Conservation (phyloP, 2,888 invertebrate genomes). For the Sesia bembeciformis region DNA sequence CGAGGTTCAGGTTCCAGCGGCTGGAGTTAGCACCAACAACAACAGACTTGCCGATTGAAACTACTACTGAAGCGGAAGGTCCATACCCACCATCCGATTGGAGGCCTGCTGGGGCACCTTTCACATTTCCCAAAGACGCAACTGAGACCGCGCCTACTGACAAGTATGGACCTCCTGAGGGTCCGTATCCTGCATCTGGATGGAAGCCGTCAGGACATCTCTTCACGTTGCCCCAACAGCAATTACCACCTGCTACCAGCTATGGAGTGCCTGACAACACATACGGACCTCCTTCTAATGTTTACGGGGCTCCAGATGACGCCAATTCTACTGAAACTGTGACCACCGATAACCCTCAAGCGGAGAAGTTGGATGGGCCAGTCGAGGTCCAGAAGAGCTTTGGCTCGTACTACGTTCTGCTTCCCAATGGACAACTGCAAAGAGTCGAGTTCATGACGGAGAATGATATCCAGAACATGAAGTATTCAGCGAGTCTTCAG, state of each 20-base stretch:
- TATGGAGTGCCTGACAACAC: conserved; percentile 44
- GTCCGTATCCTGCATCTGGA: conserved; percentile 54
- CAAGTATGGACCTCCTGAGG: conserved; percentile 34
- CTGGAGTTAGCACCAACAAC: conserved; percentile 58
- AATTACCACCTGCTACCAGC: conserved; percentile 30
- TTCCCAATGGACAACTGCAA: conserved; percentile 78
- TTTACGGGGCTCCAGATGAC: conserved; percentile 32
- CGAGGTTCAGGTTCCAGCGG: conserved; percentile 63
- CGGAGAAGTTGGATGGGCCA: conserved; percentile 46
- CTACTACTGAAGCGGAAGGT: conserved; percentile 33
- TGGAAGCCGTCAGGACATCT: conserved; percentile 56
- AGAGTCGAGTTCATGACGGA: conserved; percentile 73
- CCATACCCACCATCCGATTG: conserved; percentile 40
- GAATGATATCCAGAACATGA: conserved; percentile 72
- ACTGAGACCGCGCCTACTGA: conserved; percentile 23
- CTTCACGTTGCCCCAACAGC: conserved; percentile 49
- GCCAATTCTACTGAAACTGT: conserved; percentile 21
- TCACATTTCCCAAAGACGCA: conserved; percentile 29
- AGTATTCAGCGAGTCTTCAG: conserved; percentile 73
- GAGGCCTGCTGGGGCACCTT: conserved; percentile 51
- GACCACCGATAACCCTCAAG: conserved; percentile 44
- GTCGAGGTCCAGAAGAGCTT: conserved; percentile 63
- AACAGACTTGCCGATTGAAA: conserved; percentile 46
- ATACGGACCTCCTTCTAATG: conserved; percentile 38
- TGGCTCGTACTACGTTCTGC: conserved; percentile 77